Evolutionary conservation across 2,797 vertebrate genomes (phyloP), one percentile per base, ranked within the genome.

Genomic region (Coracias cyanogaster): DNA sequence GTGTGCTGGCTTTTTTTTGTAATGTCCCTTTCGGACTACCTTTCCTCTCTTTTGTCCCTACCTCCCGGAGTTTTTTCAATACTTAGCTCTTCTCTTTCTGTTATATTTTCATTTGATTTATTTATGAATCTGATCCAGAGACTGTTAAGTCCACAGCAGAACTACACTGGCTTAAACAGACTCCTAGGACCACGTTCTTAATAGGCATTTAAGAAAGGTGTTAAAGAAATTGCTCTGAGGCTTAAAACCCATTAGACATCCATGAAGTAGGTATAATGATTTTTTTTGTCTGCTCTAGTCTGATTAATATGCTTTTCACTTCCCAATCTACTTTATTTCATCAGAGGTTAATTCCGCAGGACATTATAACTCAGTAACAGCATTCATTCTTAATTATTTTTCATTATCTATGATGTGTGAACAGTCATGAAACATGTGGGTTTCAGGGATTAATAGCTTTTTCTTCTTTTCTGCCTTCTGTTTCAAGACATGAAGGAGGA

Each of bases 361-460:
- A 78, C 13, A 49, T 69, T 91, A 16, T 45, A 76, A 62, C 16
- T 52, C 85, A 48, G 28, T 86, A 83, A 77, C 8, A 62, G 7
- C 35, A 62, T 84, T 86, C 51, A 16, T 88, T 81, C 80, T 57
- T 83, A 83, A 91, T 86, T 84, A 79, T 81, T 91, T 79, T 84
- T 26, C 33, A 9, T 82, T 94, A 84, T 70, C 73, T 86, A 24
- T 52, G 71, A 89, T 41, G 51, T 94, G 77, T 19, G 82, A 88
- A 86, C 39, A 76, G 76, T 66, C 0, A 0, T 48, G 70, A 94
- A 83, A 49, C 3, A 1, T 24, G 25, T 72, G 62, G 14, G 18
- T 72, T 96, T 90, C 20, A 17, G 29, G 24, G 24, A 79, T 93
- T 90, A 84, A 86, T 82, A 65, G 12, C 22, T 58, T 94, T 91